Evolutionary conservation across 2,113 vertebrate genomes (phyloP).

Genomic region (Tenebrosternarchus preto): DNA sequence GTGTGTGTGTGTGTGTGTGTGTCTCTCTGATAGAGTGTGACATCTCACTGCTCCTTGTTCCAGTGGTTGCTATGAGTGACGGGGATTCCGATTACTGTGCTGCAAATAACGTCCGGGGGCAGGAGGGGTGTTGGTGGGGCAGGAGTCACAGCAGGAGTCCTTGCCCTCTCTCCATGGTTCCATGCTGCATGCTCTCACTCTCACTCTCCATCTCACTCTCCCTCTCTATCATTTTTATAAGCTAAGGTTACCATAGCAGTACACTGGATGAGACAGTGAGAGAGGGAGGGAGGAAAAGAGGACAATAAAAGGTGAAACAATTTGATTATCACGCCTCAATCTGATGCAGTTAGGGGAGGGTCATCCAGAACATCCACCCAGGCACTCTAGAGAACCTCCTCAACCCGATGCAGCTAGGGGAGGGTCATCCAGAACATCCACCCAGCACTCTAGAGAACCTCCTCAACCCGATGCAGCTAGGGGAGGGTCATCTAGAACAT

Average conservation of each 20-base stretch:
- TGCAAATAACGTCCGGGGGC: slow-evolving; percentile 55
- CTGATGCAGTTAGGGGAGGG: slow-evolving; percentile 67
- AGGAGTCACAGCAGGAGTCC: not conserved
- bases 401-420: too few relatives aligned
- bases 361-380: slow-evolving; percentile 68
- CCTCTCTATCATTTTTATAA: slow-evolving; percentile 46
- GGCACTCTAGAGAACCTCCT: slow-evolving; percentile 63
- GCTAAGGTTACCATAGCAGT: slow-evolving; percentile 19
- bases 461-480: slow-evolving; percentile 69
- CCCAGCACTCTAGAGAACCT: slow-evolving; percentile 61
- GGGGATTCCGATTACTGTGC: slow-evolving; percentile 52
- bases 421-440: too few relatives aligned
- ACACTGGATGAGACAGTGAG: not conserved
- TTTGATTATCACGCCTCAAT: slow-evolving; percentile 70
- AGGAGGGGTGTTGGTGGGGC: not conserved
- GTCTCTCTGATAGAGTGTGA: slow-evolving; percentile 44
- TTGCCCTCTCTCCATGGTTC: too few relatives aligned
- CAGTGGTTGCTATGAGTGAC: slow-evolving; percentile 41
- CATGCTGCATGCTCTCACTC: too few relatives aligned
- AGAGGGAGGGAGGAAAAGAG: slow-evolving; percentile 22
- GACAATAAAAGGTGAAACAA: slow-evolving; percentile 59
- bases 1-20: slow-evolving; percentile 27
- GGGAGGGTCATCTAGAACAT: slow-evolving; percentile 70
- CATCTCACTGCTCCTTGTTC: slow-evolving; percentile 51
- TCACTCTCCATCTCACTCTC: too few relatives aligned